Conservation (phyloP, 92 coral and sea anemone species). For the Paramuricea clavata region DNA sequence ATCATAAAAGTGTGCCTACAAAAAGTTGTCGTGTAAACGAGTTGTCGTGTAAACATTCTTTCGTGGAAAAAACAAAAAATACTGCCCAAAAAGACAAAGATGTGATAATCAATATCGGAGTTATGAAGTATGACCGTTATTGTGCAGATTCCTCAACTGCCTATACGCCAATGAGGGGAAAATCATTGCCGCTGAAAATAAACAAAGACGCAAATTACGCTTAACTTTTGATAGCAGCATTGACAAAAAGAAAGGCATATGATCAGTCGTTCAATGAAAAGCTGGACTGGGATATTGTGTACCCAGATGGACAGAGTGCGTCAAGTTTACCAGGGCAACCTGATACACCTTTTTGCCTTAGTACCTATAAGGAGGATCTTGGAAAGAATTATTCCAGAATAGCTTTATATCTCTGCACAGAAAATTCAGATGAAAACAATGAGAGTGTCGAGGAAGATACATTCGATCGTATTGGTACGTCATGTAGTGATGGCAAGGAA, state of each 20-base stretch:
- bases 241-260: slow-evolving; percentile 46
- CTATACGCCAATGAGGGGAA: slow-evolving; percentile 60
- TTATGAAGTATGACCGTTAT: slow-evolving; percentile 34
- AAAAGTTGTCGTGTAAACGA: too few species aligned
- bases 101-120: slow-evolving; percentile 41
- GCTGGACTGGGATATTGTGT: slow-evolving; percentile 53
- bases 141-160: neutral
- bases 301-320: slow-evolving; percentile 63
- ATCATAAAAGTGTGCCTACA: too few species aligned
- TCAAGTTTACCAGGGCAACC: slow-evolving; percentile 56
- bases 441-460: neutral
- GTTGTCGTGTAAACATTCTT: too few species aligned
- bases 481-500: neutral
- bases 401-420: slow-evolving; percentile 53
- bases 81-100: neutral
- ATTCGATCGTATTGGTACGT: neutral
- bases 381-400: slow-evolving; percentile 64
- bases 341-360: slow-evolving; percentile 49
- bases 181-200: slow-evolving; percentile 48
- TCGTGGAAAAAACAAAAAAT: neutral
- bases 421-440: neutral
- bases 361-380: slow-evolving; percentile 64
- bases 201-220: slow-evolving; percentile 16
- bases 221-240: slow-evolving; percentile 32
- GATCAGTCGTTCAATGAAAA: slow-evolving; percentile 56